Percentiles rank a stretch among this genome's conserved stretches.
Evolutionary conservation across 2,797 vertebrate genomes (phyloP).

Genomic region (Scolopax bukidnonensis): DNA sequence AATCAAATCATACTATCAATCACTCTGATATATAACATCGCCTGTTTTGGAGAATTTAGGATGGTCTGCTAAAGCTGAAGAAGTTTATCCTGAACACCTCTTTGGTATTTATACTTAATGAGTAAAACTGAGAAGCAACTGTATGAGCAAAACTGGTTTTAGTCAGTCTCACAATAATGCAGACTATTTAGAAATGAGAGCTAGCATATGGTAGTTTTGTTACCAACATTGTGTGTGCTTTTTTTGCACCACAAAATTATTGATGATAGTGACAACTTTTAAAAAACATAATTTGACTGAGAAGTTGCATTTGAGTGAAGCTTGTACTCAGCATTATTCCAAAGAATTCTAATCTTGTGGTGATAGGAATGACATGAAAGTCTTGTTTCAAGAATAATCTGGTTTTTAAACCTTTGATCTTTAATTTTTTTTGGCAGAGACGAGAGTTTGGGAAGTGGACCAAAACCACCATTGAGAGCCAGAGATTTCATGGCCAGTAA

Average conservation of each 20-base stretch:
- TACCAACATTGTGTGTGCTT: not conserved
- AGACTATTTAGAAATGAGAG: not conserved
- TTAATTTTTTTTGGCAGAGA: constrained; percentile 76
- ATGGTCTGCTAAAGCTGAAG: not conserved
- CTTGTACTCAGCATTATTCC: not conserved
- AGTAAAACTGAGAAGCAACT: not conserved
- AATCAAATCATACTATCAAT: not conserved
- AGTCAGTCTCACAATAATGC: not conserved
- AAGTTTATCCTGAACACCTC: not conserved
- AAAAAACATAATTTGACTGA: not conserved
- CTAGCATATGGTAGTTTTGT: not conserved
- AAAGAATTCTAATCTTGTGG: not conserved
- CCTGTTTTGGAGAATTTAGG: not conserved
- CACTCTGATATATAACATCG: not conserved
- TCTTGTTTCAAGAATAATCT: not conserved
- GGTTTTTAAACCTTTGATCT: constrained; percentile 19
- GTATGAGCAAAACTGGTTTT: not conserved
- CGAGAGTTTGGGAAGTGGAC: constrained; percentile 80
- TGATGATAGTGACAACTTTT: not conserved
- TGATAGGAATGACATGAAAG: not conserved
- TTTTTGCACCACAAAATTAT: not conserved
- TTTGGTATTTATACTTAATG: not conserved
- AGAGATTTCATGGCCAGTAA: constrained; percentile 99
- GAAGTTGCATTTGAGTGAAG: not conserved
- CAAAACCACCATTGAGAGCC: constrained; percentile 89